phyloP scores from a whole-genome alignment of 2,888 invertebrate genomes.

The Amaurobius ferox region DNA sequence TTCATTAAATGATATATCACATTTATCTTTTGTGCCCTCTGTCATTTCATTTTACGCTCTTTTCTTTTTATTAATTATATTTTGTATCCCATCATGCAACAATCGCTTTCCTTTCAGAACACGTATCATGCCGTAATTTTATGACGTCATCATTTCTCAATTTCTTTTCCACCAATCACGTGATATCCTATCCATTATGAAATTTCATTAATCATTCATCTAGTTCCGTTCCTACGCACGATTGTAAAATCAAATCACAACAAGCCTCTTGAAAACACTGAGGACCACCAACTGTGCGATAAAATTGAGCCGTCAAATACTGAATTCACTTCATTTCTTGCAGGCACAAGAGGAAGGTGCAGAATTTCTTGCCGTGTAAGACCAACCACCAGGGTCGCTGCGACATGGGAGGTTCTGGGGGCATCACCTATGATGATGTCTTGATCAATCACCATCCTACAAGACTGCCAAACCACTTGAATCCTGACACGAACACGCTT shows the following conservation, averaged over 20 bases:
- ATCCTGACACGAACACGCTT: conserved; percentile 70
- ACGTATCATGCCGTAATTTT: not conserved
- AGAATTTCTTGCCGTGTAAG: conserved; percentile 75
- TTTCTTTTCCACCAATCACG: not conserved
- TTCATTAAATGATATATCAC: no score
- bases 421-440: conserved; percentile 74
- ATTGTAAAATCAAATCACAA: conserved; percentile 8
- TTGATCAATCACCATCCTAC: conserved; percentile 74
- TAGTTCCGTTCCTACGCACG: not conserved
- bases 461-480: conserved; percentile 73
- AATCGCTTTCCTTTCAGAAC: not conserved
- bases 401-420: conserved; percentile 72
- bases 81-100: no score
- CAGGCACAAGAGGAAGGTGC: conserved; percentile 74
- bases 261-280: conserved; percentile 7
- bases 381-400: conserved; percentile 72
- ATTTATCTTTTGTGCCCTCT: no score
- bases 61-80: no score
- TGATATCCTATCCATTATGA: not conserved
- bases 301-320: conserved; percentile 45
- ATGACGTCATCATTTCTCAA: not conserved
- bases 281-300: not conserved
- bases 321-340: conserved; percentile 2
- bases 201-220: not conserved
- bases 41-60: no score